A percentile compares a stretch with the other conserved stretches of the same genome.
These are phyloP conservation scores for Choreutis nemorana DNA, from an alignment of 2,888 invertebrate genomes.

Conservation along the genomic window DNA sequence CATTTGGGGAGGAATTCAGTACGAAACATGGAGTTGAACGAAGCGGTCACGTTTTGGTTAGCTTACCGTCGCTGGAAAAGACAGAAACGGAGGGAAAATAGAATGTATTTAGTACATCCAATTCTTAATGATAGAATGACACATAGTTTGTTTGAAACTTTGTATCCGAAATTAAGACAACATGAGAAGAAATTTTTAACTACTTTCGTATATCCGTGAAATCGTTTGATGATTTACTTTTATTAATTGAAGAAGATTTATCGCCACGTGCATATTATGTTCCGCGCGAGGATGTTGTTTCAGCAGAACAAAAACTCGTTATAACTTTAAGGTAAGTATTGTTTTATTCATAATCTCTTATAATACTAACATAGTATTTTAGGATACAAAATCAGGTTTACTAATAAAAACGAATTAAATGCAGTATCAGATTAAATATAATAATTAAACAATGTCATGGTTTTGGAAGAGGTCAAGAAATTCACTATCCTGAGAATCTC, in stretches of 20 bases:
- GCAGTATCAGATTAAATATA: constrained; percentile 4
- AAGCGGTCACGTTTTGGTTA: constrained; percentile 7
- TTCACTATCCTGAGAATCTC: constrained; percentile 9
- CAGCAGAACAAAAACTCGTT: constrained; percentile 5
- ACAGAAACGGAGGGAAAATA: constrained; percentile 9
- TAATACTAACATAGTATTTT: constrained; percentile 3
- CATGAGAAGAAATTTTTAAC: constrained; percentile 6
- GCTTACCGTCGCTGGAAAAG: constrained; percentile 10
- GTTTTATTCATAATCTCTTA: constrained; percentile 2
- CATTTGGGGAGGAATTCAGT: constrained; percentile 8
- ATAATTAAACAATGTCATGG: constrained; percentile 6
- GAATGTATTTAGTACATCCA: constrained; percentile 8
- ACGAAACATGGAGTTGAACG: constrained; percentile 11
- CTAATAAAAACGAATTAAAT: too few species aligned
- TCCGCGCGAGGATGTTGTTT: constrained; percentile 4
- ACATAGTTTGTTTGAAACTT: constrained; percentile 7
- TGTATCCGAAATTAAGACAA: constrained; percentile 7
- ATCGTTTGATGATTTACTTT: constrained; percentile 6
- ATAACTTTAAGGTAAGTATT: constrained; percentile 4
- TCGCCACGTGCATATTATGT: constrained; percentile 3
- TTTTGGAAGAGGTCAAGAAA: constrained; percentile 9
- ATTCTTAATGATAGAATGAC: constrained; percentile 7
- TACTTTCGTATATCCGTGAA: constrained; percentile 5
- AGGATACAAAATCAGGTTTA: constrained; percentile 4
- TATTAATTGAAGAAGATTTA: constrained; percentile 4